Conservation (phyloP, 2,797 vertebrate species). For the Prionace glauca region DNA sequence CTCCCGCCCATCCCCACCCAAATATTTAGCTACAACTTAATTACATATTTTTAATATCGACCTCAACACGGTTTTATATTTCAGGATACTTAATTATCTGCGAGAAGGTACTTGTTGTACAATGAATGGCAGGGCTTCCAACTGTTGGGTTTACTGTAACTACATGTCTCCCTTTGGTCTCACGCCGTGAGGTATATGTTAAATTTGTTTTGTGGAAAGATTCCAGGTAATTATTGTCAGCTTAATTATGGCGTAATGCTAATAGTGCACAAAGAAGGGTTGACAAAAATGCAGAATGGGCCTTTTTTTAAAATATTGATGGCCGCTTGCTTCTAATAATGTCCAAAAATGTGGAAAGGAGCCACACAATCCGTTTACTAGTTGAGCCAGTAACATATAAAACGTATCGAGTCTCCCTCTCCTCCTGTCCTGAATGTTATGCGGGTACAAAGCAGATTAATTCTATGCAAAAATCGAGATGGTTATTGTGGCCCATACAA, state of each 20-base stretch:
- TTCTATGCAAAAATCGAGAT: neutral
- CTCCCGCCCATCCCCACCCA: conserved; percentile 41
- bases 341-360: neutral
- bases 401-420: neutral
- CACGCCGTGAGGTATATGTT: neutral
- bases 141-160: neutral
- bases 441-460: neutral
- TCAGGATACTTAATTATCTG: neutral
- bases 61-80: conserved; percentile 4
- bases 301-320: neutral
- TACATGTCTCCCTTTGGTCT: neutral
- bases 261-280: neutral
- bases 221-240: neutral
- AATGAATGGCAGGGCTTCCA: neutral
- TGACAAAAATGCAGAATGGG: neutral
- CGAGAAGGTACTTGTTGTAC: neutral
- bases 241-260: neutral
- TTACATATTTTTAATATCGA: conserved; percentile 13
- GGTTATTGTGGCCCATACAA: neutral
- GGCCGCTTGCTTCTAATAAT: neutral
- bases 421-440: neutral
- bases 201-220: neutral
- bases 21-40: conserved; percentile 4
- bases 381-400: neutral
- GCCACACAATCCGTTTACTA: neutral